Evolutionary conservation across 1,140 invertebrate species (phyloP).

Genomic region (Aphis craccivora): DNA sequence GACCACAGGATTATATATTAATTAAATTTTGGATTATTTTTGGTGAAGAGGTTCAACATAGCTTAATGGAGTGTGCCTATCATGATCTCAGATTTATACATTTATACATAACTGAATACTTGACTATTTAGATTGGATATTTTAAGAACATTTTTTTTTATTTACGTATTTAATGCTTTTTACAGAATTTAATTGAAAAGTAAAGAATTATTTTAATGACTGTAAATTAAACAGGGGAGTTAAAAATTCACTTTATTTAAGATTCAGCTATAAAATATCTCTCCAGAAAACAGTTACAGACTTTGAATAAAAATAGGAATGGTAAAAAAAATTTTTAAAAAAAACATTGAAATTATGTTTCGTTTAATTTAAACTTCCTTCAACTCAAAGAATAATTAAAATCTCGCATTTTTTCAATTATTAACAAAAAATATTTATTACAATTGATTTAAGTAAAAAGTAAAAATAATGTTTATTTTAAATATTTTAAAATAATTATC

Average conservation of each 20-base stretch:
- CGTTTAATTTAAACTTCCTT: constrained; percentile 33
- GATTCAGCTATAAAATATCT: neutral
- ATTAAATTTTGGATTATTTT: constrained; percentile 43
- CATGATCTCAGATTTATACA: constrained; percentile 29
- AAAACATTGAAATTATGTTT: constrained; percentile 27
- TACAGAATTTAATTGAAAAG: constrained; percentile 12
- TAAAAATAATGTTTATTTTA: neutral
- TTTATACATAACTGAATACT: constrained; percentile 16
- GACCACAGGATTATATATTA: constrained; percentile 38
- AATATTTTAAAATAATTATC: neutral
- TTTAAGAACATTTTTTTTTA: neutral
- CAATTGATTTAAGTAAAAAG: neutral
- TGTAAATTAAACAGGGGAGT: neutral
- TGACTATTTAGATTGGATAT: neutral
- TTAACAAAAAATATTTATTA: neutral
- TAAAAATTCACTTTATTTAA: neutral
- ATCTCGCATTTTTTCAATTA: constrained; percentile 7
- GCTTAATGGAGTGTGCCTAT: neutral
- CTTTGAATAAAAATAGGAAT: constrained; percentile 20
- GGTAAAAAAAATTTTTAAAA: constrained; percentile 18
- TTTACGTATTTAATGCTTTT: neutral
- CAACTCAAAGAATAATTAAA: neutral
- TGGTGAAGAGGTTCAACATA: neutral
- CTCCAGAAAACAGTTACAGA: neutral
- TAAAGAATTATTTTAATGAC: neutral